These are phyloP conservation scores for Tauraco hartlaubi DNA, from an alignment of 2,797 vertebrate species.

Conservation along the genomic window DNA sequence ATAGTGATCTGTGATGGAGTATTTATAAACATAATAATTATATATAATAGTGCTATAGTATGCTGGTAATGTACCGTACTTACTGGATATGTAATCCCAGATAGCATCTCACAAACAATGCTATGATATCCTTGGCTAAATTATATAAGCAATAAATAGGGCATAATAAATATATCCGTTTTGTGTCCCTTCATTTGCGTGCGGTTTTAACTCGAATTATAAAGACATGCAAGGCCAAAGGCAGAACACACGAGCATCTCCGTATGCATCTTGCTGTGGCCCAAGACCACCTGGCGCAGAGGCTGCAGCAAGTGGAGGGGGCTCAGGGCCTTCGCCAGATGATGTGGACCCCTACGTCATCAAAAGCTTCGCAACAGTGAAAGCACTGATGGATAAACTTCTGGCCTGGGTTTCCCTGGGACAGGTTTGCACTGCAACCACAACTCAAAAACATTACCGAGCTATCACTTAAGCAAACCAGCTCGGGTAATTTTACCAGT, in stretches of 20 bases:
- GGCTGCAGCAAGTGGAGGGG: background rate
- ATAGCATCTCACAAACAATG: slow-evolving; percentile 28
- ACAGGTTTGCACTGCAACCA: background rate
- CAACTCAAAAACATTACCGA: background rate
- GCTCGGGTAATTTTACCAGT: background rate
- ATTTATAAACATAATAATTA: slow-evolving; percentile 57
- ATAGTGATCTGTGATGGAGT: background rate
- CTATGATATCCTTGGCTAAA: background rate
- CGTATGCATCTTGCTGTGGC: background rate
- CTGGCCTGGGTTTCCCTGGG: background rate
- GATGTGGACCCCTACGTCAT: rapidly evolving
- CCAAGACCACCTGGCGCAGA: background rate
- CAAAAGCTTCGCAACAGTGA: rapidly evolving
- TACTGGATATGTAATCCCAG: slow-evolving; percentile 37
- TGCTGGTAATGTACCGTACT: background rate
- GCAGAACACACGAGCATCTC: background rate
- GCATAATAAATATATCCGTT: background rate
- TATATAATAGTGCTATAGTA: background rate
- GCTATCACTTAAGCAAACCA: background rate
- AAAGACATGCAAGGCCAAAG: background rate
- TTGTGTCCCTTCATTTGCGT: background rate
- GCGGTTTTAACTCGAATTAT: background rate
- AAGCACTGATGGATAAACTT: background rate
- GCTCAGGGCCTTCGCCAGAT: background rate
- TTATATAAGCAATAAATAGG: background rate